Percentiles rank a stretch among this genome's conserved stretches.
Conservation (phyloP, 2,797 vertebrate genomes). For the Rhinella marina region DNA sequence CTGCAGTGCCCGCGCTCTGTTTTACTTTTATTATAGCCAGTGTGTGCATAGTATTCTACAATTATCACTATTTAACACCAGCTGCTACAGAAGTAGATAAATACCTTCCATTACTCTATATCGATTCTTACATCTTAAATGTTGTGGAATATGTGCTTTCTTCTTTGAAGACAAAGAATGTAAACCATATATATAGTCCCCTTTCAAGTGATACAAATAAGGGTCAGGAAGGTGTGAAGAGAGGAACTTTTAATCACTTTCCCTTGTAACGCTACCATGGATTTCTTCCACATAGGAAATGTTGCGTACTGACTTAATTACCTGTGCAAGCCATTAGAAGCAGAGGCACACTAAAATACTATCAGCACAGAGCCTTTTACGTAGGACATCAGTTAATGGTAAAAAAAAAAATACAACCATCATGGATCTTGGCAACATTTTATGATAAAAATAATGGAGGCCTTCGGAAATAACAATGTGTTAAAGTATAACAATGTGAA, state of each 20-base stretch:
- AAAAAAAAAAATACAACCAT: not conserved
- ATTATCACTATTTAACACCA: not conserved
- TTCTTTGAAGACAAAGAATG: conserved; percentile 3
- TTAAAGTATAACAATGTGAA: not conserved
- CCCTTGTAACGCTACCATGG: conserved; percentile 65
- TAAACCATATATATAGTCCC: conserved; percentile 16
- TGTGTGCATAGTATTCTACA: not conserved
- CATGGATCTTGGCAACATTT: not conserved
- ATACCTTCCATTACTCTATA: conserved; percentile 12
- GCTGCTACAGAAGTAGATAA: not conserved
- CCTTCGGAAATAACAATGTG: not conserved
- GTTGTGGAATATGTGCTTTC: not conserved
- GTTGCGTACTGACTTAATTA: conserved; percentile 20
- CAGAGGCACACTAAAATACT: not conserved
- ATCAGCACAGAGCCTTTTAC: not conserved
- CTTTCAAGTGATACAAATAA: not conserved
- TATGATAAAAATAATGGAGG: not conserved
- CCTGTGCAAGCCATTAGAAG: conserved; percentile 7
- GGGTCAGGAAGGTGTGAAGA: not conserved
- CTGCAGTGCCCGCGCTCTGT: no score
- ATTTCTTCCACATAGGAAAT: conserved; percentile 67
- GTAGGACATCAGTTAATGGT: not conserved
- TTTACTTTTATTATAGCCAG: no score
- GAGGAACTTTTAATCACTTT: conserved; percentile 10
- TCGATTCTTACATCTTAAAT: not conserved